Evolutionary conservation across 2,888 invertebrate species (phyloP).

Genomic region (Nymphalis urticae): DNA sequence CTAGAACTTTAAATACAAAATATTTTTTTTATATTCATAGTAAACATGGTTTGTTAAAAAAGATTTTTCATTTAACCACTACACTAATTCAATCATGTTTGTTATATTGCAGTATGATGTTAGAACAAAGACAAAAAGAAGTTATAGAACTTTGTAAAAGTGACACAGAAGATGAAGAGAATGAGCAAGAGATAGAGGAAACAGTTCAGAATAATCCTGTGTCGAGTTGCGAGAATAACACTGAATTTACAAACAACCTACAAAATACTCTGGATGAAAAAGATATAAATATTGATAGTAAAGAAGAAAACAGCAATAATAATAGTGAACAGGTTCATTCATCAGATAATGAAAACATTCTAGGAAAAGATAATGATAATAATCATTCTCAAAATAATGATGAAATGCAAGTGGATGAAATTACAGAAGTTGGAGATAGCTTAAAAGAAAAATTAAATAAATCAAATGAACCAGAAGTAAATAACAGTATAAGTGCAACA

Average conservation of each 20-base stretch:
- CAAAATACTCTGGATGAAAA: conserved; percentile 16
- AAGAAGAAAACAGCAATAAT: background rate
- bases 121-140: conserved; percentile 88
- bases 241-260: conserved; percentile 20
- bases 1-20: too few species aligned
- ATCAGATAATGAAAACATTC: background rate
- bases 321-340: background rate
- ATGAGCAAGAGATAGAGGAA: conserved; percentile 26
- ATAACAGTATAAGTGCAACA: background rate
- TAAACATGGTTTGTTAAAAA: too few species aligned
- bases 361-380: background rate
- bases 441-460: conserved; percentile 5
- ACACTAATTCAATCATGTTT: conserved; percentile 30
- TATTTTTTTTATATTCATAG: too few species aligned
- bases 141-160: conserved; percentile 89
- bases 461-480: conserved; percentile 15
- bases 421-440: conserved; percentile 2
- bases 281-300: conserved; percentile 3
- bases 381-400: background rate
- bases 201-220: conserved; percentile 16
- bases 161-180: conserved; percentile 82
- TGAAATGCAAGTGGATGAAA: background rate
- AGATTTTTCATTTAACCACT: background rate
- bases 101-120: conserved; percentile 77
- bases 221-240: conserved; percentile 15